Evolutionary conservation across 2,113 vertebrate genomes (phyloP), one percentile per base, ranked within the genome.

Genomic region (Elaphurus davidianus): DNA sequence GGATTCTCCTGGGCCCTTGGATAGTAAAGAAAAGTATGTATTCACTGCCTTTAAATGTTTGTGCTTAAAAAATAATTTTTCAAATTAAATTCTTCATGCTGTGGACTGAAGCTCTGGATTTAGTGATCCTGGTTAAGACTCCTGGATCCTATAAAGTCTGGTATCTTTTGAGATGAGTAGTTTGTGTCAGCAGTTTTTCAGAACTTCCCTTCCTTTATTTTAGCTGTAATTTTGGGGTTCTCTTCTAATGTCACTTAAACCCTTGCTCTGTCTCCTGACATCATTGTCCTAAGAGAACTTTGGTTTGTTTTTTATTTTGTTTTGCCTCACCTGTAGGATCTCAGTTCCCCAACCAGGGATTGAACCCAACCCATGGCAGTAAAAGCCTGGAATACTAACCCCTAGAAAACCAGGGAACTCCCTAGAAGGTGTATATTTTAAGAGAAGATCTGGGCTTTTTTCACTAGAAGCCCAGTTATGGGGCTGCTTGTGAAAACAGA

Each of bases 1-100:
- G 97, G 99, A 99, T 97, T 99, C 98, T 0, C 99, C 99, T 0
- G 97, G 96, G 7, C 98, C 98, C 1, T 25, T 95, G 2, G 98
- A 99, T 17, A 52, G 94, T 88, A 99, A 99, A 85, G 99, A 99
- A 98, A 97, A 45, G 99, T 99, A 98, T 1, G 98, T 99, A 81
- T 23, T 23, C 2, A 14, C n/a, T 62, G 0, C 19, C 14, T 91
- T 87, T 43, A 67, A 9, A 27, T 90, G 16, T 92, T 71, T 79
- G 6, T 91, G 36, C 27, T 91, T 91, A 79, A 85, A 93, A 64
- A 89, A 15, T 90, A 33, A 5, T 2, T 47, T 71, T n/a, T 0
- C 0, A 0, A 0, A 0, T 7, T 36, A 54, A 43, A 1, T 87
- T 40, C 0, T 83, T 91, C 52, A 43, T 55, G 21, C 25, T 54